Evolutionary conservation across 2,113 vertebrate genomes (phyloP).

Genomic region (Myotis brandtii): DNA sequence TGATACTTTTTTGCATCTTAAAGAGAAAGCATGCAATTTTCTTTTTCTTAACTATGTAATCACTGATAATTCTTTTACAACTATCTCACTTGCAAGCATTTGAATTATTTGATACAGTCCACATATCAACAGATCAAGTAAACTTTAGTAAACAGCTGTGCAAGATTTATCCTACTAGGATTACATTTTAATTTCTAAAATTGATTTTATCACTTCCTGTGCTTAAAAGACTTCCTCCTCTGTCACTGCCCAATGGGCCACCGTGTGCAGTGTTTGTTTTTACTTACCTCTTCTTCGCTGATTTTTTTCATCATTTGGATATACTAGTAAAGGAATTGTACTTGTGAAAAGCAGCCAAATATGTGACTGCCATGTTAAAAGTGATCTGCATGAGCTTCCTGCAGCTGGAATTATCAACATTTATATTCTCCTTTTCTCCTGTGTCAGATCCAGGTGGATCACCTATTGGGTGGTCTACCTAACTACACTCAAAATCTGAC

Average conservation of each 20-base stretch:
- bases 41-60: neutral
- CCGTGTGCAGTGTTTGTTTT: neutral
- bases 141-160: neutral
- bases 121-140: neutral
- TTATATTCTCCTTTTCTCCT: neutral
- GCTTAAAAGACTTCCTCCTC: slow-evolving; percentile 11
- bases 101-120: neutral
- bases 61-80: neutral
- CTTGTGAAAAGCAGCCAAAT: neutral
- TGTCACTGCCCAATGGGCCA: neutral
- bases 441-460: neutral
- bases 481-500: neutral
- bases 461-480: neutral
- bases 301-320: neutral
- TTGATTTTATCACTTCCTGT: neutral
- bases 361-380: neutral
- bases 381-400: neutral
- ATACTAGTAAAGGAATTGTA: neutral
- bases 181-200: slow-evolving; percentile 27
- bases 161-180: neutral
- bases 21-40: neutral
- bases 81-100: neutral
- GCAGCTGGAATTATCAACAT: neutral
- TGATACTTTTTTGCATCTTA: neutral
- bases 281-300: neutral